Evolutionary conservation across 1,140 invertebrate genomes (phyloP), one percentile per base, ranked within the genome.

Genomic region (Leptopilina clavipes): DNA sequence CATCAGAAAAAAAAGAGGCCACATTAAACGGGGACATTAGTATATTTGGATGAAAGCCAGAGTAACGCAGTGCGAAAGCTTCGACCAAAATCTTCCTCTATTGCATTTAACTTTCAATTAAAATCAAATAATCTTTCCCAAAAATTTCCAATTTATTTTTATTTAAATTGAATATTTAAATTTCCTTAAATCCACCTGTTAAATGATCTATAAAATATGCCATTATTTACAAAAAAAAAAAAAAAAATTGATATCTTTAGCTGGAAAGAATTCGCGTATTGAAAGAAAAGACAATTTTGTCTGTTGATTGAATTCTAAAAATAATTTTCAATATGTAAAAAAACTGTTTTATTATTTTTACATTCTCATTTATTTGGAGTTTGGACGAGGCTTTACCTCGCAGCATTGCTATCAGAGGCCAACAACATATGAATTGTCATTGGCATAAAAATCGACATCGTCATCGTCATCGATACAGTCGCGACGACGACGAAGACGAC

Each of bases 41-140:
- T 18, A n/a, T 65, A n/a, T 31, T 65, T 65, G 59, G 59, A 65
- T 31, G 25, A 65, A 65, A 31, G 59, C 59, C 59, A 65, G 59
- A 31, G 25, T 65, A 65, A 37, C 59, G 22, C 59, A 65, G 59
- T 65, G 22, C 59, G 59, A 65, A 65, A 65, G 22, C 59, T 31
- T 65, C 22, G 25, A 65, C 25, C 59, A 65, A 65, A 65, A 65
- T 65, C 59, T 65, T 65, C 22, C 59, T 31, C 59, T 65, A 14
- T 65, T 19, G 31, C 22, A 31, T 59, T 59, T 25, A 25, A 59
- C 22, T 25, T 10, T 59, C 19, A 25, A 14, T 18, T 2, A 59
- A 59, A 59, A 59, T 25, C 3, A 59, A 59, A 25, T 56, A 44
- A 9, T 44, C 43, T 11, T n/a, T n/a, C n/a, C n/a, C n/a, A n/a